Base-by-base conservation (phyloP, 23 tunicate genomes). In the Oikopleura dioica region DNA sequence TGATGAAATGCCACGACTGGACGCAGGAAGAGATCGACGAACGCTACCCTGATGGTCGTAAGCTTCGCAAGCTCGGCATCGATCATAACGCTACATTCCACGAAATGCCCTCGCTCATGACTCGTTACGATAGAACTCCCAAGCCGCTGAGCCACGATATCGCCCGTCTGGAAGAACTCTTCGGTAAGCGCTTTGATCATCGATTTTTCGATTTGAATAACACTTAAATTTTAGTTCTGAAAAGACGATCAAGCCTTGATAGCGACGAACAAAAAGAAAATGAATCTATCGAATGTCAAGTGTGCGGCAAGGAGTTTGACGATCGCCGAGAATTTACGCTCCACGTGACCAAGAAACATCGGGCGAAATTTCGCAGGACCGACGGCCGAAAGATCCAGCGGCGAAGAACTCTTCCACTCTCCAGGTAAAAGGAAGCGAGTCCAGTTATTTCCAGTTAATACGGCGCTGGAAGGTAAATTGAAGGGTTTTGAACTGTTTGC, bases 351-450 rank as follows among this genome's bases (percentile, higher is more conserved):
- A 63, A 63, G 33, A 63, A 63, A 28, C 72, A 63, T 63, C 72
- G 72, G 16, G 72, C 72, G 5, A 63, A 63, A 28, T 63, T 63
- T 28, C 29, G 72, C 29, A 23, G 72, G 5, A 63, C 30, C 33
- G 72, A 16, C 16, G 72, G 26, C 2, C 5, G 32, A 24, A 63
- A 2, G 5, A 63, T 12, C 16, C 30, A 63, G 26, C 29, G 72
- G 33, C 72, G 72, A 21, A 24, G 33, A 28, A 63, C 72, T 2
- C 26, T 23, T 28, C 72, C 72, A 2, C 26, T 63, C 4, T 12
- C 72, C 30, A 63, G 72, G 72, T 63, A 63, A 9, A 44, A 21
- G n/a, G n/a, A n/a, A n/a, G n/a, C n/a, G n/a, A n/a, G n/a, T n/a
- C n/a, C n/a, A n/a, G n/a, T n/a, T n/a, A n/a, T n/a, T n/a, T n/a